Percentiles rank a stretch among this genome's conserved stretches.
Conservation (phyloP, 2,113 vertebrate genomes). For the Mobula birostris region DNA sequence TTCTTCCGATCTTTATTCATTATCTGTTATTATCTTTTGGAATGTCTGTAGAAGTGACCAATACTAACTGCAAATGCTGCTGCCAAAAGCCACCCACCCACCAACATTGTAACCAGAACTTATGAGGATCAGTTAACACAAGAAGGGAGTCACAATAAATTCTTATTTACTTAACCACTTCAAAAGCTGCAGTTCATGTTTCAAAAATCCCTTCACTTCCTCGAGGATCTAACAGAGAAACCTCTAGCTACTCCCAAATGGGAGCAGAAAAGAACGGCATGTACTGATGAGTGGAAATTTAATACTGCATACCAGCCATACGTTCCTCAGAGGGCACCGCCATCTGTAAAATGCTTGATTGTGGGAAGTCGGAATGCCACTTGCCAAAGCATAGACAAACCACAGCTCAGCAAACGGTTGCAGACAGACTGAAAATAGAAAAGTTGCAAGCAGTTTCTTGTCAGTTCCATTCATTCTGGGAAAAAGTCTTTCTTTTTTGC, state of each 20-base stretch:
- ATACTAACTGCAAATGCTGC: not conserved
- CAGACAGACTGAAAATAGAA: not conserved
- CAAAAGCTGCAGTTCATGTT: not conserved
- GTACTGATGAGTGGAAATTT: not conserved
- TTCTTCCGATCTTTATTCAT: not conserved
- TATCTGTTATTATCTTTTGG: not conserved
- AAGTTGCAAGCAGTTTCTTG: not conserved
- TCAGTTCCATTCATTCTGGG: not conserved
- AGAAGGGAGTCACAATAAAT: constrained; percentile 15
- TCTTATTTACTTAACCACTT: constrained; percentile 29
- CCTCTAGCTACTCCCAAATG: not conserved
- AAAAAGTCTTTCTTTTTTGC: not conserved
- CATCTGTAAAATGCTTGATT: not conserved
- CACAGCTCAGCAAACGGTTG: not conserved
- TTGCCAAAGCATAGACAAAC: not conserved
- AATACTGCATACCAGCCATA: not conserved
- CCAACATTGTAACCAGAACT: constrained; percentile 7
- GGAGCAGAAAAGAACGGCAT: not conserved
- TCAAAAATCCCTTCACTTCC: constrained; percentile 19
- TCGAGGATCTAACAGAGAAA: not conserved
- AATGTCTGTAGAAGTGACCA: not conserved
- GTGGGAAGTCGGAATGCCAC: not conserved
- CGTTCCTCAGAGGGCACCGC: not conserved
- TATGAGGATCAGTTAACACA: not conserved
- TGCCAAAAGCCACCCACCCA: not conserved